phyloP scores from a whole-genome alignment of 2,888 invertebrate genomes.

The Hypselothyrea guttata region DNA sequence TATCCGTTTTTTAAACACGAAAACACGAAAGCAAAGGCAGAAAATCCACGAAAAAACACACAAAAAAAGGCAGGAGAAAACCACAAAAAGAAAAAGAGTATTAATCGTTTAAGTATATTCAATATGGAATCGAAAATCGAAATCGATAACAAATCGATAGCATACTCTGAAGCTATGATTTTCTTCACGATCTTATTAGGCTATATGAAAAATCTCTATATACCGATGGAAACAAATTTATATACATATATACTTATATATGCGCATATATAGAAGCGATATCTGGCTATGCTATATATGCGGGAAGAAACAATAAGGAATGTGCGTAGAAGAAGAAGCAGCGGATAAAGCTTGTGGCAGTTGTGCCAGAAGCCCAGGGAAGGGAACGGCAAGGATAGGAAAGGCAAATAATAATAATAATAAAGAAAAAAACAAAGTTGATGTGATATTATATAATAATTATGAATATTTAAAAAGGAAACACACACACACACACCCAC shows the following conservation, averaged over 20 bases:
- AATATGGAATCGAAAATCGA: background rate
- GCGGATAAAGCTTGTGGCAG: background rate
- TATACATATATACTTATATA: constrained; percentile 28
- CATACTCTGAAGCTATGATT: constrained; percentile 44
- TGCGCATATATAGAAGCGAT: too few species aligned
- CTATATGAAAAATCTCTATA: constrained; percentile 39
- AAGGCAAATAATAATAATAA: constrained; percentile 22
- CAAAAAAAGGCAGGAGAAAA: constrained; percentile 37
- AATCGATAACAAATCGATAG: constrained; percentile 19
- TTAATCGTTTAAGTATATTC: constrained; percentile 53
- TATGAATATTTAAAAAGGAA: constrained; percentile 63
- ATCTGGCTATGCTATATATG: constrained; percentile 6
- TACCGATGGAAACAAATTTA: constrained; percentile 23
- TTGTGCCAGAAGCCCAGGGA: constrained; percentile 11
- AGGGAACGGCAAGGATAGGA: constrained; percentile 18
- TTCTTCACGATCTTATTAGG: constrained; percentile 66
- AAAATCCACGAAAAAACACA: constrained; percentile 41
- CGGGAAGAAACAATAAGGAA: constrained; percentile 44
- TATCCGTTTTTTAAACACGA: constrained; percentile 50
- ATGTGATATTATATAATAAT: constrained; percentile 81
- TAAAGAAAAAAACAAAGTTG: constrained; percentile 80
- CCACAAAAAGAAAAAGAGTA: constrained; percentile 54
- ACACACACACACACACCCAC: constrained; percentile 26
- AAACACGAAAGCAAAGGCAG: constrained; percentile 27
- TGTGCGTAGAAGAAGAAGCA: constrained; percentile 16